phyloP scores from a whole-genome alignment of 2,888 invertebrate genomes.

The Callyntrura sp. region DNA sequence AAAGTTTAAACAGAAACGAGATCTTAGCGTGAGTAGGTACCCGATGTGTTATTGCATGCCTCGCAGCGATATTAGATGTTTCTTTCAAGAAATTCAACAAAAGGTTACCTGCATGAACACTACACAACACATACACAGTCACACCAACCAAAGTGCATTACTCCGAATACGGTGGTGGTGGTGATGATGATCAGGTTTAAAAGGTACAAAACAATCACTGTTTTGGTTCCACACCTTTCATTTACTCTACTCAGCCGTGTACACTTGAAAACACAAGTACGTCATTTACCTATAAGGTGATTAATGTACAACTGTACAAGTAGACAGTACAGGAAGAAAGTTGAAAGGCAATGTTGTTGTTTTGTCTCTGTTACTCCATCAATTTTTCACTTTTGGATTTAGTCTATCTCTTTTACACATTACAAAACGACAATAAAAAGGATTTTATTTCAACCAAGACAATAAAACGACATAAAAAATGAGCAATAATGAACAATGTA shows the following conservation, averaged over 20 bases:
- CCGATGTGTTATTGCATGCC: neutral
- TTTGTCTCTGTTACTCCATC: too few relatives aligned
- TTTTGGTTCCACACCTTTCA: neutral
- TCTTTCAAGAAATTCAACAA: neutral
- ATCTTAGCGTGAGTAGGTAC: neutral
- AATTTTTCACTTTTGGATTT: too few relatives aligned
- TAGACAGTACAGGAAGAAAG: too few relatives aligned
- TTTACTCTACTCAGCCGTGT: neutral
- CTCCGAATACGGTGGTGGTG: neutral
- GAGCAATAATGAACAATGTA: neutral
- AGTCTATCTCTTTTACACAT: too few relatives aligned
- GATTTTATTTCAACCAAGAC: neutral
- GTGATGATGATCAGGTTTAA: neutral
- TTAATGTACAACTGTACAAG: too few relatives aligned
- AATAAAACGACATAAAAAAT: neutral
- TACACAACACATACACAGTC: neutral
- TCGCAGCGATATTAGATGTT: slow-evolving; percentile 13
- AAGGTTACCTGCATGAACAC: neutral
- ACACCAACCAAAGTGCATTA: neutral
- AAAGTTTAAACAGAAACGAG: slow-evolving; percentile 13
- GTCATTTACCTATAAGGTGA: too few relatives aligned
- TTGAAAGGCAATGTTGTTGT: too few relatives aligned
- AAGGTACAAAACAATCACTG: slow-evolving; percentile 2
- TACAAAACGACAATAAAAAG: too few relatives aligned
- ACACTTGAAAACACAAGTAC: too few relatives aligned